Evolutionary conservation across 1,140 invertebrate species (phyloP).

Genomic region (Paraescarpia echinospica): DNA sequence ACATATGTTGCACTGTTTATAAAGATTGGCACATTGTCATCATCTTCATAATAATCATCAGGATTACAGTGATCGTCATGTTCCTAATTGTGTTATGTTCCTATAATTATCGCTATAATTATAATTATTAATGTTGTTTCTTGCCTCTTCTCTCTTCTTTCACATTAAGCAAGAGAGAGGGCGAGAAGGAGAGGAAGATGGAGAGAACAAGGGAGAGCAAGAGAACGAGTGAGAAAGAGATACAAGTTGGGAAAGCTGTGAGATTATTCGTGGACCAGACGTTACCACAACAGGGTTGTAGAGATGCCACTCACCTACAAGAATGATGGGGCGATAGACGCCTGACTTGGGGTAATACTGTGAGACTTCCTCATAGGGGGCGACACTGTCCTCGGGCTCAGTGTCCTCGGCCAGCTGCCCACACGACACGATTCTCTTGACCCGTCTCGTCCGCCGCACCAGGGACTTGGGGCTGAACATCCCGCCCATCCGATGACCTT

Average conservation of each 20-base stretch:
- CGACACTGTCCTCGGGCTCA: not conserved
- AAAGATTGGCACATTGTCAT: too few relatives aligned
- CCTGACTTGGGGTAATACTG: not conserved
- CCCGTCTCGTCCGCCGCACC: not conserved
- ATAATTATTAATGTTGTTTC: not conserved
- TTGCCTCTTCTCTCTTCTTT: too few relatives aligned
- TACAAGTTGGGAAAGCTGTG: not conserved
- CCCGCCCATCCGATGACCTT: not conserved
- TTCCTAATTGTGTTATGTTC: too few relatives aligned
- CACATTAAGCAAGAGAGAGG: not conserved
- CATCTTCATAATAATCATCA: too few relatives aligned
- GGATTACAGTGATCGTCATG: too few relatives aligned
- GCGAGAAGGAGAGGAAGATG: not conserved
- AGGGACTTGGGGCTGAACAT: not conserved
- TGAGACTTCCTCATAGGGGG: not conserved
- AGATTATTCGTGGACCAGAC: not conserved
- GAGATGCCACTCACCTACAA: not conserved
- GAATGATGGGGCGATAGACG: not conserved
- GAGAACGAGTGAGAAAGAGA: not conserved
- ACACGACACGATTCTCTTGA: not conserved
- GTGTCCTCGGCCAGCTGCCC: not conserved
- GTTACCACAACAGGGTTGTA: not conserved
- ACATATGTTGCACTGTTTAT: too few relatives aligned
- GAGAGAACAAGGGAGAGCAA: not conserved
- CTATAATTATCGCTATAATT: not conserved